Evolutionary conservation across 2,797 vertebrate species (phyloP), one percentile per base, ranked within the genome.

Genomic region (Emys orbicularis): DNA sequence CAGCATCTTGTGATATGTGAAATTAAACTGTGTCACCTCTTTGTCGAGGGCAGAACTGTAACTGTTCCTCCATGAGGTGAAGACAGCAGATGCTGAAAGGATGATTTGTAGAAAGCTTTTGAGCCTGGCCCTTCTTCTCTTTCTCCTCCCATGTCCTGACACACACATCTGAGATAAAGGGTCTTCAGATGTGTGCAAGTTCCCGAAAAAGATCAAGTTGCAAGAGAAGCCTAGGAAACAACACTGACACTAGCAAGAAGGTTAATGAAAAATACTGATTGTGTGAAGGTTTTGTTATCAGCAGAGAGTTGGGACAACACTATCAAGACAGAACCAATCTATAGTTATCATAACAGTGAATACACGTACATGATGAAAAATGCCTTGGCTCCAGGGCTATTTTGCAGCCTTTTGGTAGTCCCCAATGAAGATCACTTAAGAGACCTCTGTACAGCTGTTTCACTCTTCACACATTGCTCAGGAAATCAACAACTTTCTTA

Each of bases 1-100:
- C 11, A 44, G 5, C 34, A 5, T 0, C 77, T 84, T 50, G 25
- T 1, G 3, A 65, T 29, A 84, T 94, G 83, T 88, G 88, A 94
- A 95, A 96, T 94, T 89, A 94, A 96, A 90, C 87, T 88, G 87
- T 68, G 37, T 41, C 88, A 77, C 53, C 83, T 68, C 77, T 91
- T 88, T 65, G 54, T 86, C 87, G 84, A 90, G 79, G 85, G 92
- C 79, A 86, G 90, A 79, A 90, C 92, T 81, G 0, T 21, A 79
- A 59, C n/a, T 23, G 3, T 25, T 91, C 72, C 87, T 65, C 74
- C 89, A 74, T 3, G 84, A 90, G 72, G 65, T 13, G 80, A 89
- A 96, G 84, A 86, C 47, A 90, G 37, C 31, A n/a, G 57, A 29
- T 53, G 65, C 50, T 83, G 49, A 41, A 81, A 90, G 50, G 23